Conservation (phyloP, 2,797 vertebrate genomes). For the Mormyrus hasselquistii region DNA sequence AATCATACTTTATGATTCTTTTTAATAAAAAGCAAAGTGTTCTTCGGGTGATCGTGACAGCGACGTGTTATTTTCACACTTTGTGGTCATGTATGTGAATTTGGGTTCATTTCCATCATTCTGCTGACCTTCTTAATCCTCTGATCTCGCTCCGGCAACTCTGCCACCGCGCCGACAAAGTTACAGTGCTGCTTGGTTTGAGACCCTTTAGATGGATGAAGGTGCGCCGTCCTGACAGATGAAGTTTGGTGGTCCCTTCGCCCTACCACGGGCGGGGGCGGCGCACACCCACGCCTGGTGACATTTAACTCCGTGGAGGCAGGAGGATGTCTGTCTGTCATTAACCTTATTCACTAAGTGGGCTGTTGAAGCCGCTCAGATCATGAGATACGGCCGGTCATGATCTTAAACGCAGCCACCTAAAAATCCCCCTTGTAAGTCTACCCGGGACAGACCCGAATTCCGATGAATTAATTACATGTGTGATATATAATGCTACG, state of each 20-base stretch:
- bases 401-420: background rate
- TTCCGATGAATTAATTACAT: background rate
- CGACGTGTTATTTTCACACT: background rate
- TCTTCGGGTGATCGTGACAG: background rate
- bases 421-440: background rate
- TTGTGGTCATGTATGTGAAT: background rate
- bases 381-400: background rate
- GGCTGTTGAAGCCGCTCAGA: background rate
- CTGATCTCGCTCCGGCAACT: background rate
- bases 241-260: background rate
- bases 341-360: background rate
- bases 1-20: background rate
- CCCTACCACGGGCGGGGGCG: background rate
- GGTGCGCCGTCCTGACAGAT: background rate
- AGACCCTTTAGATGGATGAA: background rate
- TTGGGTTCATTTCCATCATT: background rate
- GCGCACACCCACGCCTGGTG: conserved; percentile 4
- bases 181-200: background rate
- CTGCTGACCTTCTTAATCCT: background rate
- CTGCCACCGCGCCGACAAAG: background rate
- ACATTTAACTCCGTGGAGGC: conserved; percentile 19
- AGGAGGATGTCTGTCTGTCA: conserved; percentile 12
- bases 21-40: background rate
- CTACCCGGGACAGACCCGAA: background rate
- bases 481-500: background rate